A percentile compares a stretch with the other conserved stretches of the same genome.
These are phyloP conservation scores for Zonotrichia leucophrys DNA, from an alignment of 2,113 vertebrate species.

Conservation along the genomic window DNA sequence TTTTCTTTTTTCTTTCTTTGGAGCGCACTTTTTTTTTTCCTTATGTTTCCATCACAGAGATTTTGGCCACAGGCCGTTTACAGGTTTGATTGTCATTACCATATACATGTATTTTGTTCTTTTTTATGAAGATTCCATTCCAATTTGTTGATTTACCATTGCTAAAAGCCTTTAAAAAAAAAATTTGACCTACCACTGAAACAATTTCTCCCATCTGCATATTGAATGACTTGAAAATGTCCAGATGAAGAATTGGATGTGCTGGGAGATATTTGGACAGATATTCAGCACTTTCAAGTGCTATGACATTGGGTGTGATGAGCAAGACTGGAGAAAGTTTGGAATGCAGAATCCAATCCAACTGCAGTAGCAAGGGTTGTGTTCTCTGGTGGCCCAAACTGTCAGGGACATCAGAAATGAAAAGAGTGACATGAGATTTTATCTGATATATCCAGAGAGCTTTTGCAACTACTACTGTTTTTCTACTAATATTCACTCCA, in stretches of 20 bases:
- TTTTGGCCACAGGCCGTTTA: not conserved
- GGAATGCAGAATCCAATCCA: not conserved
- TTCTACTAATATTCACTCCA: not conserved
- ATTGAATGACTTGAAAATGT: not conserved
- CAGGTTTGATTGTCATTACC: not conserved
- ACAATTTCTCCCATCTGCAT: not conserved
- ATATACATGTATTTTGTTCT: not conserved
- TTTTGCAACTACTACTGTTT: not conserved
- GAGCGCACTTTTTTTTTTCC: not conserved
- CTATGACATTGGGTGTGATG: not conserved
- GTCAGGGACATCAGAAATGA: not conserved
- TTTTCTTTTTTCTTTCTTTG: not conserved
- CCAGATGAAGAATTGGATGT: not conserved
- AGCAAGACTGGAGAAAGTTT: not conserved
- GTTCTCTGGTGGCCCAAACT: not conserved
- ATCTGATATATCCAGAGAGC: not conserved
- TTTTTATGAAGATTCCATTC: not conserved
- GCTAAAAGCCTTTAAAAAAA: not conserved
- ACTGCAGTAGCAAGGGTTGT: not conserved
- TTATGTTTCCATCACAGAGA: not conserved
- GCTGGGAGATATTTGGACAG: not conserved
- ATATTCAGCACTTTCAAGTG: not conserved
- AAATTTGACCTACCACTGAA: not conserved
- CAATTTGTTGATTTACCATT: not conserved
- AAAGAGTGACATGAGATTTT: not conserved